Evolutionary conservation across 1,140 invertebrate species (phyloP).

Genomic region (Chymomyza costata): DNA sequence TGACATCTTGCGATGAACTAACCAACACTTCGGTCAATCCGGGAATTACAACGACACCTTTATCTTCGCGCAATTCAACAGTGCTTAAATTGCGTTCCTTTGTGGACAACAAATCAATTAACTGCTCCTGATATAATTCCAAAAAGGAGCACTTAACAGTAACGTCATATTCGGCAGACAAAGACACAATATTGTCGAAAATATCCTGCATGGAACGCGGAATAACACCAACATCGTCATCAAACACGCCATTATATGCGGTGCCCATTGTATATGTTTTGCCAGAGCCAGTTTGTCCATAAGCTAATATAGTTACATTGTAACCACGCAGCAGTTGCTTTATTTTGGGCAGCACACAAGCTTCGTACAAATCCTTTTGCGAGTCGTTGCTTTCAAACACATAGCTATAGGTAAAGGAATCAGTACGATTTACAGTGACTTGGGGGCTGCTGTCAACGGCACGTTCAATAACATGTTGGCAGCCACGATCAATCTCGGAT

Average conservation of each 20-base stretch:
- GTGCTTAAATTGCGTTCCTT: slow-evolving; percentile 81
- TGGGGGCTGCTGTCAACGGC: slow-evolving; percentile 79
- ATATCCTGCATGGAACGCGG: slow-evolving; percentile 89
- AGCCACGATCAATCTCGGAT: slow-evolving; percentile 83
- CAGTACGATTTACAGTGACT: slow-evolving; percentile 81
- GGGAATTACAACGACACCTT: slow-evolving; percentile 79
- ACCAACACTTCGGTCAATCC: slow-evolving; percentile 83
- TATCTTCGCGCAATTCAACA: slow-evolving; percentile 90
- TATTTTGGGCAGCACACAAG: slow-evolving; percentile 85
- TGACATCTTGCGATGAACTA: slow-evolving; percentile 78
- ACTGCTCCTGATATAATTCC: slow-evolving; percentile 85
- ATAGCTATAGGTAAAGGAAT: slow-evolving; percentile 92
- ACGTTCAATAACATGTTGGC: slow-evolving; percentile 81
- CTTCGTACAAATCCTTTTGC: slow-evolving; percentile 87
- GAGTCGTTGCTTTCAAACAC: slow-evolving; percentile 83
- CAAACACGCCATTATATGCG: slow-evolving; percentile 79
- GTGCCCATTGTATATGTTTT: slow-evolving; percentile 97
- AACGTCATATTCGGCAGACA: slow-evolving; percentile 80
- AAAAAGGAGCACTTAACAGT: slow-evolving; percentile 86
- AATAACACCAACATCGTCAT: slow-evolving; percentile 86
- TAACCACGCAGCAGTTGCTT: slow-evolving; percentile 87
- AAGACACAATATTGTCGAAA: slow-evolving; percentile 83
- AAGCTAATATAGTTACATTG: slow-evolving; percentile 94
- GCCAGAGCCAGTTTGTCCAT: slow-evolving; percentile 95
- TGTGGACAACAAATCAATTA: slow-evolving; percentile 85